Evolutionary conservation across 92 coral and sea anemone genomes (phyloP), one percentile per base, ranked within the genome.

Genomic region (Siderastrea siderea): DNA sequence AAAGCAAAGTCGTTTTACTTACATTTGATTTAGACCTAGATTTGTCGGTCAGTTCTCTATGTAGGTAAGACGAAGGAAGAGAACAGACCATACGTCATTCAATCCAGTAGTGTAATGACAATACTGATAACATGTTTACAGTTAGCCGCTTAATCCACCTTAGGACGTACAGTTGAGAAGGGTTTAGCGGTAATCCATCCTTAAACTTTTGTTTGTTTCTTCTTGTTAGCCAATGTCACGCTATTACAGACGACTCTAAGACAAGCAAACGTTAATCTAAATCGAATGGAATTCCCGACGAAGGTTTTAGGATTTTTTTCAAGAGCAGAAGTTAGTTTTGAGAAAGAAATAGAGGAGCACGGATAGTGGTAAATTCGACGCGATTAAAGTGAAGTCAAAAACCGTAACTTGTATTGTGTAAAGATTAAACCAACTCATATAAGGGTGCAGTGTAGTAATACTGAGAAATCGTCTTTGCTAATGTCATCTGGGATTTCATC

Each of bases 81-180:
- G 51, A 5, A 6, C 61, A 62, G 74, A 64, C 48, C 60, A 67
- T 48, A 47, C 64, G 15, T 51, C 57, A 71, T 7, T 71, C 51
- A 46, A 78, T 51, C 78, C 86, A 26, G 64, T n/a, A n/a, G 73
- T 44, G 73, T 16, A 44, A 2, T 44, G 38, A 26, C 0, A 26
- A 26, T 26, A 26, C 11, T 46, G 86, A 45, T 68, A 69, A 70
- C 77, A 69, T 70, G 75, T 55, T 69, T 70, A 52, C 26, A 53
- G 47, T 57, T 67, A 47, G 57, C 48, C 38, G 5, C 16, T 16
- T 82, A 70, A 82, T 82, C 86, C 68, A 12, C 13, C 14, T 44
- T 82, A 47, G 57, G 64, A 14, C 68, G 50, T 15, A 45, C 17
- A 7, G 84, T 68, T 80, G 75, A 68, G 84, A 55, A 68, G 86